phyloP scores from a whole-genome alignment of 2,113 vertebrate genomes.

The Hemibagrus wyckioides region DNA sequence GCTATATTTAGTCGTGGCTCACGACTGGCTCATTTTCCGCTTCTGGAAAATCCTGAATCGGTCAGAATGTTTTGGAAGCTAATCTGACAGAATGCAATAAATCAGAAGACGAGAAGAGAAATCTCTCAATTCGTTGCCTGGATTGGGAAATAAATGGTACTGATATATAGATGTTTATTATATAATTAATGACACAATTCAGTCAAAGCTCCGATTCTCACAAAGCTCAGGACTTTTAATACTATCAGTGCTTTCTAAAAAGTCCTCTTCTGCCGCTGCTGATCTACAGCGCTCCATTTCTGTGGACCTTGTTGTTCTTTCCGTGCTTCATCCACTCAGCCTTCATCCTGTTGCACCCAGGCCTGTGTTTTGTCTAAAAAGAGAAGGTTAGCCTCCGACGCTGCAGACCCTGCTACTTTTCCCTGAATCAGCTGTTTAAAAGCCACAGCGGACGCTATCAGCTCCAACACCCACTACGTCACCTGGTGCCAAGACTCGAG shows the following conservation, averaged over 20 bases:
- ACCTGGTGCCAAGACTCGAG: slow-evolving; percentile 74
- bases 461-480: slow-evolving; percentile 77
- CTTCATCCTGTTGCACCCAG: slow-evolving; percentile 70
- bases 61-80: background rate
- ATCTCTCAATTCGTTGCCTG: too few species aligned
- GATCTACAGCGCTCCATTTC: slow-evolving; percentile 29
- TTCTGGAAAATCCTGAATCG: background rate
- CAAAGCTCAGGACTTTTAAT: background rate
- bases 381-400: slow-evolving; percentile 77
- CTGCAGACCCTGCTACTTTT: slow-evolving; percentile 76
- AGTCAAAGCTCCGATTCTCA: too few species aligned
- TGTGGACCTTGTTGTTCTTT: slow-evolving; percentile 72
- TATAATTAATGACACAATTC: background rate
- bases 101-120: background rate
- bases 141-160: background rate
- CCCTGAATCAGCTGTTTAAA: slow-evolving; percentile 81
- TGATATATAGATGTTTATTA: background rate
- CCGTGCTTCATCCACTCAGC: slow-evolving; percentile 56
- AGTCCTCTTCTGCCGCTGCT: background rate
- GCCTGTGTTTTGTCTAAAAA: slow-evolving; percentile 85
- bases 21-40: background rate
- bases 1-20: slow-evolving; percentile 28
- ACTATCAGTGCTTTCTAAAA: background rate
- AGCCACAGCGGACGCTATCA: slow-evolving; percentile 73
- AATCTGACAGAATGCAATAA: background rate